These are phyloP conservation scores for Achlya flavicornis DNA, from an alignment of 2,888 invertebrate genomes.

Conservation along the genomic window DNA sequence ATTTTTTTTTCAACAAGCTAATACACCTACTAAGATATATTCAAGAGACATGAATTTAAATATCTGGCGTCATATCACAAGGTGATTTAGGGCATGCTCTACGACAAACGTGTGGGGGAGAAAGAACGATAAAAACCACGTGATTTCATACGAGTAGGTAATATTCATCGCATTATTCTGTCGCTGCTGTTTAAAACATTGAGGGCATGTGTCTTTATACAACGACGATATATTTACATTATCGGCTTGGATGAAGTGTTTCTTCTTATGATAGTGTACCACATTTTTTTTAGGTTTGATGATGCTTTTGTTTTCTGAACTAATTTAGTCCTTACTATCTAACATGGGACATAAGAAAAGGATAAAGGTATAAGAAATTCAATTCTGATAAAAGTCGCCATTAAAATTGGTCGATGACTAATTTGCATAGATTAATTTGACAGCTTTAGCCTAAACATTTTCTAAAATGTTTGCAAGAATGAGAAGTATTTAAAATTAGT, in stretches of 20 bases:
- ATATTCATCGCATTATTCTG: conserved; percentile 26
- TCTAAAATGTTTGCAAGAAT: too few species aligned
- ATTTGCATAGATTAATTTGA: too few species aligned
- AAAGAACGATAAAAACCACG: conserved; percentile 30
- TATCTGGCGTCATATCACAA: conserved; percentile 33
- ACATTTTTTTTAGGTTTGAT: too few species aligned
- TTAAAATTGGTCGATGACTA: too few species aligned
- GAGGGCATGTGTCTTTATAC: background rate
- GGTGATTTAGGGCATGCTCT: conserved; percentile 39
- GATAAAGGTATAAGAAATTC: too few species aligned
- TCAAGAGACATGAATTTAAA: conserved; percentile 34
- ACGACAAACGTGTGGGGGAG: conserved; percentile 29
- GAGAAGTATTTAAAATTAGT: too few species aligned
- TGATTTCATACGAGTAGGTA: conserved; percentile 10
- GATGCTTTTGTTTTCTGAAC: too few species aligned
- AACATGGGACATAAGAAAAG: too few species aligned
- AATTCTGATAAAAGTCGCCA: too few species aligned
- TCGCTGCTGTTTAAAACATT: conserved; percentile 23
- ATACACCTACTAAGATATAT: background rate
- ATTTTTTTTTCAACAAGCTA: background rate
- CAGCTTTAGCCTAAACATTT: too few species aligned
- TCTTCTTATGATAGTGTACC: background rate
- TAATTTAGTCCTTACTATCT: too few species aligned
- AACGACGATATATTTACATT: background rate
- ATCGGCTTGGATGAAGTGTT: background rate